These are phyloP conservation scores for Tokudaia muenninki DNA, from an alignment of 2,797 vertebrate genomes.

Conservation along the genomic window DNA sequence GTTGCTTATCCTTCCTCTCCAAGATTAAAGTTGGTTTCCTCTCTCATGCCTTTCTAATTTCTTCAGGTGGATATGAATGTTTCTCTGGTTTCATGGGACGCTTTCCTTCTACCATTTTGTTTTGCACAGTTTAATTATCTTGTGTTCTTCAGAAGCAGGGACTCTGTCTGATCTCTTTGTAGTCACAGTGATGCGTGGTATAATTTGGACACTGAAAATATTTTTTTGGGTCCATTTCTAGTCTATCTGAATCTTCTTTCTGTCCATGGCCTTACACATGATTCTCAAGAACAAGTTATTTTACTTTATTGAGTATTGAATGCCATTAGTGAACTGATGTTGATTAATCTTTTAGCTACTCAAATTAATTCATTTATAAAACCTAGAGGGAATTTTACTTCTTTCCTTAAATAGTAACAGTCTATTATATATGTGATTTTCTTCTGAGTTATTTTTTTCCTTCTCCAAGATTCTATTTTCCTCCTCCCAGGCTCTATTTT, in stretches of 20 bases:
- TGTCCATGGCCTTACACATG: constrained; percentile 28
- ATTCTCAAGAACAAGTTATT: constrained; percentile 15
- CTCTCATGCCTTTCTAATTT: neutral
- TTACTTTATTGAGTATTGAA: constrained; percentile 9
- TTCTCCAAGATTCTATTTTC: neutral
- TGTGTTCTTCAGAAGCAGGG: neutral
- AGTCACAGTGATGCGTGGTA: neutral
- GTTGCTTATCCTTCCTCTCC: neutral
- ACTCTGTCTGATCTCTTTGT: neutral
- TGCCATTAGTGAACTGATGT: constrained; percentile 30
- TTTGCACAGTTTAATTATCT: neutral
- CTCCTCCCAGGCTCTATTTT: constrained; percentile 6
- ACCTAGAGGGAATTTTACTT: neutral
- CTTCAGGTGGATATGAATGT: neutral
- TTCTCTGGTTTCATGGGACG: neutral
- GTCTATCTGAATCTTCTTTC: neutral
- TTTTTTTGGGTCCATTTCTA: neutral
- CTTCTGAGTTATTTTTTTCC: constrained; percentile 46
- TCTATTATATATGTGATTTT: neutral
- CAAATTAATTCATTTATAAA: constrained; percentile 54
- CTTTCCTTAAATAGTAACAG: constrained; percentile 48
- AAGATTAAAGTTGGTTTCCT: neutral
- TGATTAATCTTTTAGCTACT: neutral
- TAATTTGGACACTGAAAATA: neutral
- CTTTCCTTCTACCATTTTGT: constrained; percentile 11